phyloP scores from a whole-genome alignment of 1,140 invertebrate species.

The Heliconius melpomene region DNA sequence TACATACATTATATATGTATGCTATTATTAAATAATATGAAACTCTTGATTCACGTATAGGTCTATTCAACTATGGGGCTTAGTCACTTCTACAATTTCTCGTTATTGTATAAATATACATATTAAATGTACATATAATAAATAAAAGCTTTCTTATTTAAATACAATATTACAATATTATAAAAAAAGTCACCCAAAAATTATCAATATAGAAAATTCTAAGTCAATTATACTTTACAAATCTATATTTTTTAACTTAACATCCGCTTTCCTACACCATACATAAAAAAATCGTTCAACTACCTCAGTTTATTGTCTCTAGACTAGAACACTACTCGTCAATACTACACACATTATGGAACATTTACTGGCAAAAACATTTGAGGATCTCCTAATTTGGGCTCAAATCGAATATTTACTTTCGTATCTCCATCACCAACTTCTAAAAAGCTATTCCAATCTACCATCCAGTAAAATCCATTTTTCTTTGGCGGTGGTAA shows the following conservation, averaged over 20 bases:
- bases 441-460: slow-evolving; percentile 92
- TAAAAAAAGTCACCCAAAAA: neutral
- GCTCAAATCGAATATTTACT: slow-evolving; percentile 89
- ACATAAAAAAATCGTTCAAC: neutral
- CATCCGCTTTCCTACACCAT: neutral
- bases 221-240: neutral
- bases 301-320: slow-evolving; percentile 36
- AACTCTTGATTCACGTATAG: neutral
- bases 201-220: neutral
- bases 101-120: neutral
- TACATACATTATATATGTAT: slow-evolving; percentile 29
- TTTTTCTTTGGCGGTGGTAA: slow-evolving; percentile 85
- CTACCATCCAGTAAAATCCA: slow-evolving; percentile 90
- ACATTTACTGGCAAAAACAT: slow-evolving; percentile 87
- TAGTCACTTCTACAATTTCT: no score
- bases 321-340: slow-evolving; percentile 67
- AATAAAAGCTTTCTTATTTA: neutral
- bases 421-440: slow-evolving; percentile 89
- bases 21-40: slow-evolving; percentile 19
- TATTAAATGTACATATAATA: neutral
- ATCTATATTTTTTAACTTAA: neutral
- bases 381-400: slow-evolving; percentile 89
- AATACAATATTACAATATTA: neutral
- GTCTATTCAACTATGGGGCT: no score
- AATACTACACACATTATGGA: slow-evolving; percentile 67